phyloP scores from a whole-genome alignment of 1,140 invertebrate genomes.

The Wiebesia pumilae region DNA sequence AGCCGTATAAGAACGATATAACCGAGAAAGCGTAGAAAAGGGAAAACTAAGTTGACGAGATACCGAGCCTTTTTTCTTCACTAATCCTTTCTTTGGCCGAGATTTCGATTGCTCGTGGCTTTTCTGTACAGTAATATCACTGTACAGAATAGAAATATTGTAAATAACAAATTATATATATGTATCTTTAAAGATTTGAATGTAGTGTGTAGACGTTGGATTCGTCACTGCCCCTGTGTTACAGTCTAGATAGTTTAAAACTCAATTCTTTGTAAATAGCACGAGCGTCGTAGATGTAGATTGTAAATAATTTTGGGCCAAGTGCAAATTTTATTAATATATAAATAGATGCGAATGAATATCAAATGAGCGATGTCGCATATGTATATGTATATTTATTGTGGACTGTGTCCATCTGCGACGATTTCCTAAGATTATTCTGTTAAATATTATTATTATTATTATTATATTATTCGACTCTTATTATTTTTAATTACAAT shows the following conservation, averaged over 20 bases:
- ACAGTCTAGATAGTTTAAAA: neutral
- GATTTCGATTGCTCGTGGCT: neutral
- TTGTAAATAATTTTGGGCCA: slow-evolving; percentile 33
- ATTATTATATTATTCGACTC: neutral
- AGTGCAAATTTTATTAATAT: slow-evolving; percentile 8
- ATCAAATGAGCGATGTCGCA: neutral
- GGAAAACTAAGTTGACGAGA: neutral
- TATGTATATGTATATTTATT: slow-evolving; percentile 31
- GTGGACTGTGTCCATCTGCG: neutral
- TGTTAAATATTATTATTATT: neutral
- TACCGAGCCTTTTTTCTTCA: too few relatives aligned
- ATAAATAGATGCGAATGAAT: neutral
- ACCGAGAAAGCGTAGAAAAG: slow-evolving; percentile 38
- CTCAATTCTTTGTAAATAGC: neutral
- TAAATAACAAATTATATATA: neutral
- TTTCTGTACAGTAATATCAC: neutral
- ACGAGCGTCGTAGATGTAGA: neutral
- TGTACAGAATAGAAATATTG: slow-evolving; percentile 3
- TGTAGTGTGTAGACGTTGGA: neutral
- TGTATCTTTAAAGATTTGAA: slow-evolving; percentile 3
- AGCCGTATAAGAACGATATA: slow-evolving; percentile 82
- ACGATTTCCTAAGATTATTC: neutral
- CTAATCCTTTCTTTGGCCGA: too few relatives aligned
- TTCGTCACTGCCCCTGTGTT: neutral
- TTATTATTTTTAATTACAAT: slow-evolving; percentile 1